These are phyloP conservation scores for Drosophila sordidula DNA, from an alignment of 2,888 invertebrate species.

Conservation along the genomic window DNA sequence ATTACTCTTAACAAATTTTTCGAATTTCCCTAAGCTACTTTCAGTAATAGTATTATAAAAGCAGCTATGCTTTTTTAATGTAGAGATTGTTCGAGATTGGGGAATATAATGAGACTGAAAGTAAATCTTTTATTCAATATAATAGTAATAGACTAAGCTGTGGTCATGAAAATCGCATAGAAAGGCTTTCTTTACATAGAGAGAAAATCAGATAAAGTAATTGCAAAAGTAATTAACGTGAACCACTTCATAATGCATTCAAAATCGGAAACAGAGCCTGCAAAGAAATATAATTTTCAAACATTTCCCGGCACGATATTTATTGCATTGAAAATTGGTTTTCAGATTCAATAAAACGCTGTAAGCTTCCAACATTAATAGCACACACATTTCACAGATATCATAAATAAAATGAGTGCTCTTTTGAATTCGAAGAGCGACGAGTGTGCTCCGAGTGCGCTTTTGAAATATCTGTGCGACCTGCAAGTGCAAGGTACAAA, in stretches of 20 bases:
- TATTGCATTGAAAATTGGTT: neutral
- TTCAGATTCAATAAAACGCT: constrained; percentile 10
- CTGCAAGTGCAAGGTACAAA: constrained; percentile 8
- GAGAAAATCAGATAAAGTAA: neutral
- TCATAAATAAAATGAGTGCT: constrained; percentile 20
- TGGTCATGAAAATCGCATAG: neutral
- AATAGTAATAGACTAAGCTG: neutral
- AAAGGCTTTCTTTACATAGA: neutral
- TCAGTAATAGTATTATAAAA: neutral
- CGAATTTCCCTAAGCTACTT: neutral
- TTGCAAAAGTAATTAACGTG: too few species aligned
- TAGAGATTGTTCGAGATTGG: neutral
- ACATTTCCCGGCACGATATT: neutral
- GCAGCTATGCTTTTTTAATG: constrained; percentile 1
- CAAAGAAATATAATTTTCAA: constrained; percentile 2
- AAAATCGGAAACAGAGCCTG: neutral
- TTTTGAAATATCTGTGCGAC: constrained; percentile 21
- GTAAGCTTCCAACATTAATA: constrained; percentile 4
- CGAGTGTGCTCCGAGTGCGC: constrained; percentile 15
- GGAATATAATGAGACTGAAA: neutral
- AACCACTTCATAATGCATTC: too few species aligned
- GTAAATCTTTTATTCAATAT: neutral
- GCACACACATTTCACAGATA: constrained; percentile 1
- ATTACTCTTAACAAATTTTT: constrained; percentile 2
- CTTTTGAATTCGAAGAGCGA: neutral